Evolutionary conservation across 2,113 vertebrate species (phyloP).

Genomic region (Furnarius figulus): DNA sequence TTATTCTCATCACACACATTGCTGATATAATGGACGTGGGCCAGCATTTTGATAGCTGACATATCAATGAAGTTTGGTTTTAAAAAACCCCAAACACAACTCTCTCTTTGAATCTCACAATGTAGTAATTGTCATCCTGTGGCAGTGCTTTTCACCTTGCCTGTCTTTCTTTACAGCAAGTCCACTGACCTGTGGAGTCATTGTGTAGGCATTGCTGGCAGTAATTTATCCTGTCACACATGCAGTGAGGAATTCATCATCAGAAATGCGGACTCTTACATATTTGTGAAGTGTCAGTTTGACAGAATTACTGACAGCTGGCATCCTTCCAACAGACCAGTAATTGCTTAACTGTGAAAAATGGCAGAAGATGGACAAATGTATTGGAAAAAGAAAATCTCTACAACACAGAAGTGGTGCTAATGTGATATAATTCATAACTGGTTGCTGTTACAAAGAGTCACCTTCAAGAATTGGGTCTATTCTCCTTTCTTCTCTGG

Average conservation of each 20-base stretch:
- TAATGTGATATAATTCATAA: slow-evolving; percentile 45
- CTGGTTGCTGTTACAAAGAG: neutral
- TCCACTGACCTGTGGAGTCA: neutral
- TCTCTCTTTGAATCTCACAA: neutral
- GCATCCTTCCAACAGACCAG: neutral
- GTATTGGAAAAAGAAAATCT: slow-evolving; percentile 9
- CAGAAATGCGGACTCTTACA: neutral
- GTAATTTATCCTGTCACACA: slow-evolving; percentile 26
- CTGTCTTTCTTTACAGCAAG: neutral
- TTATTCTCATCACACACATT: neutral
- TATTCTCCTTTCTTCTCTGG: neutral
- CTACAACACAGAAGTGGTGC: slow-evolving; percentile 28
- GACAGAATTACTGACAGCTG: slow-evolving; percentile 57
- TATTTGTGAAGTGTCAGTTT: slow-evolving; percentile 49
- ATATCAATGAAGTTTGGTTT: neutral
- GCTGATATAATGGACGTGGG: neutral
- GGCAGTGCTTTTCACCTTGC: neutral
- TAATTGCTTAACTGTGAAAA: slow-evolving; percentile 44
- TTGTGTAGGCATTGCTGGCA: neutral
- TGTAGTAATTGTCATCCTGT: neutral
- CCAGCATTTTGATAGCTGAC: neutral
- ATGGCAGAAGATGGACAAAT: slow-evolving; percentile 8
- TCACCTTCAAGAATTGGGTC: neutral
- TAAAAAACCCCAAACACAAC: neutral
- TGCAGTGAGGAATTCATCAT: slow-evolving; percentile 1